phyloP scores from a whole-genome alignment of 2,888 invertebrate genomes.

The Leptopterna dolabrata region DNA sequence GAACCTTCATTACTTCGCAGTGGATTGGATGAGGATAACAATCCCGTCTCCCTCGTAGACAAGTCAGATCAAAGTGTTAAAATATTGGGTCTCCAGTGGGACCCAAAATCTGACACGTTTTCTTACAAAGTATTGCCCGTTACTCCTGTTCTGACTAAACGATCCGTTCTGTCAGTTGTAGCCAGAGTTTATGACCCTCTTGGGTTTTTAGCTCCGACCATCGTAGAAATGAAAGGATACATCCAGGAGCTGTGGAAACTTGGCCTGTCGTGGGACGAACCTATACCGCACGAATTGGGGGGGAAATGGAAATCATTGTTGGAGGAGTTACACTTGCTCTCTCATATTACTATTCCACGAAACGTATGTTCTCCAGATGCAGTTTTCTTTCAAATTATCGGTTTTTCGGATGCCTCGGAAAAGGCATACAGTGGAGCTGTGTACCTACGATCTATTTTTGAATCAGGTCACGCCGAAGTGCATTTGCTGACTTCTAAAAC shows the following conservation, averaged over 20 bases:
- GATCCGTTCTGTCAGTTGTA: conserved; percentile 57
- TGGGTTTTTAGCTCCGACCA: conserved; percentile 24
- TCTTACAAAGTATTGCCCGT: conserved; percentile 44
- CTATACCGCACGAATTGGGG: neutral
- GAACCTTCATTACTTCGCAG: neutral
- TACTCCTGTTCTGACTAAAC: conserved; percentile 54
- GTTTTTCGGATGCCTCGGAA: conserved; percentile 31
- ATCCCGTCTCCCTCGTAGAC: neutral
- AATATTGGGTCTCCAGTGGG: conserved; percentile 60
- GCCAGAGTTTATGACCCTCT: conserved; percentile 4
- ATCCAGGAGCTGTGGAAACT: conserved; percentile 35
- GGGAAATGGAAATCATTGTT: too few relatives aligned
- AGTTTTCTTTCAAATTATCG: neutral
- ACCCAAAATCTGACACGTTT: conserved; percentile 54
- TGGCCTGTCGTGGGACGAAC: neutral
- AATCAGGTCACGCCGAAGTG: neutral
- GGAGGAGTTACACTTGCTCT: neutral
- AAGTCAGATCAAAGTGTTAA: conserved; percentile 51
- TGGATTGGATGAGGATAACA: neutral
- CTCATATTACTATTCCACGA: conserved; percentile 23
- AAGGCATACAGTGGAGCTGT: neutral
- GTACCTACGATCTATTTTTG: neutral
- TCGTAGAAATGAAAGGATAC: neutral
- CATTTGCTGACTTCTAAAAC: conserved; percentile 27
- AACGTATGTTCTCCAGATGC: neutral